These are phyloP conservation scores for Torymus tubicola DNA, from an alignment of 2,888 invertebrate species.

Conservation along the genomic window DNA sequence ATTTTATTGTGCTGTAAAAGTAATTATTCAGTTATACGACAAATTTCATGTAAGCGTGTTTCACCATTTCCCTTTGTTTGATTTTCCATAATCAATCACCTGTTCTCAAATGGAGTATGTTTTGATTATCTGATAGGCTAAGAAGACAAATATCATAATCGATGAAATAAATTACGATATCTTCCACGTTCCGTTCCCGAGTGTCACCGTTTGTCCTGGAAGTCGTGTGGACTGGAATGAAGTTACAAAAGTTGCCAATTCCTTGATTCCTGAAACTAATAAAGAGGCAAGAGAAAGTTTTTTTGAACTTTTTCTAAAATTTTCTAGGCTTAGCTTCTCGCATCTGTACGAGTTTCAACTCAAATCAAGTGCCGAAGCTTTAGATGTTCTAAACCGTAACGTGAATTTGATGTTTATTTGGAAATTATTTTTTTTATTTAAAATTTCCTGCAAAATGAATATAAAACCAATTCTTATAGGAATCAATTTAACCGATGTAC, in stretches of 20 bases:
- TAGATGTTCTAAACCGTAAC: slow-evolving; percentile 13
- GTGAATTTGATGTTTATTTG: not conserved
- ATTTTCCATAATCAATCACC: too few relatives aligned
- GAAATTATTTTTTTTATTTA: not conserved
- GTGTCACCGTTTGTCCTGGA: slow-evolving; percentile 68
- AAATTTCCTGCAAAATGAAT: too few relatives aligned
- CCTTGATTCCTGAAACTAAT: slow-evolving; percentile 37
- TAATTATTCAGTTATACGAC: slow-evolving; percentile 26
- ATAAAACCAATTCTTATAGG: too few relatives aligned
- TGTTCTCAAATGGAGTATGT: not conserved
- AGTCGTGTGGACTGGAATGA: slow-evolving; percentile 66
- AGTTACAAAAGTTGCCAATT: slow-evolving; percentile 53
- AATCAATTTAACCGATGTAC: not conserved
- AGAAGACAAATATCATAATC: slow-evolving; percentile 65
- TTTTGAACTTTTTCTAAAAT: not conserved
- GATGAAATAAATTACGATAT: slow-evolving; percentile 65
- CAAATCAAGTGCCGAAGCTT: not conserved
- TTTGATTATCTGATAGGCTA: slow-evolving; percentile 43
- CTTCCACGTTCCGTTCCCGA: slow-evolving; percentile 67
- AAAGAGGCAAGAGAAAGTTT: not conserved
- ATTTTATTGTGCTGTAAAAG: slow-evolving; percentile 3
- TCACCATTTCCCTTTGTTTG: too few relatives aligned
- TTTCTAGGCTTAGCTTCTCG: not conserved
- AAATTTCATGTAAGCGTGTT: slow-evolving; percentile 37
- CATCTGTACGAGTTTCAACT: not conserved